Base-by-base conservation (phyloP, 2,888 invertebrate genomes). In the Phanerotoma sp. region DNA sequence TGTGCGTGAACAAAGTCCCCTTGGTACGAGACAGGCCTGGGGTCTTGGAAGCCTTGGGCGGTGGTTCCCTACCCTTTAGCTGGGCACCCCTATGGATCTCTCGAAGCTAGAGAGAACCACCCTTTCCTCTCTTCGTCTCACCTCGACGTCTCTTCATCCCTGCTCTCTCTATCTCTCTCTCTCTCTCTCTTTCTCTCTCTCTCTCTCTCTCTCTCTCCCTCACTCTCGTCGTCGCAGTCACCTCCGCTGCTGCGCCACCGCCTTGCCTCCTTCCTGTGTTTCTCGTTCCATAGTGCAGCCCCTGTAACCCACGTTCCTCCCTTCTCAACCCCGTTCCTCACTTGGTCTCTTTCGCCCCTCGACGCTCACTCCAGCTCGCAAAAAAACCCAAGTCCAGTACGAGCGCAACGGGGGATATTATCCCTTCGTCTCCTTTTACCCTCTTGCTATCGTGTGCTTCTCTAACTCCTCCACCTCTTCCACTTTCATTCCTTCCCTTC, bases 51-150 rank as follows among this genome's bases (percentile, higher is more conserved):
- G 69, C 71, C 71, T 70, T 67, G 72, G 70, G 61, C 72, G 66
- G 69, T 66, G 66, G 65, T 66, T 67, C 68, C 66, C 73, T 66
- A 67, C 72, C 72, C 71, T 70, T 71, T 69, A 64, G 69, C 64
- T 55, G 57, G 57, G 68, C 72, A 70, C 72, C 74, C 75, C 71
- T 73, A 72, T 72, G 72, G 70, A 72, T 72, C 73, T n/a, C n/a
- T 67, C 64, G 56, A 58, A 61, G 54, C 63, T 44, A 35, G 30
- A 51, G n/a, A n/a, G 55, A 59, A 37, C 54, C 48, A 57, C 51
- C 60, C 62, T 61, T 60, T 61, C 56, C 56, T 56, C 55, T 53
- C 50, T 66, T 59, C 66, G 56, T 58, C 61, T 61, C 58, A 57
- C 55, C 61, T 56, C 49, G 58, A 57, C 41, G 54, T n/a, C n/a